A percentile compares a stretch with the other conserved stretches of the same genome.
These are phyloP conservation scores for Dermochelys coriacea DNA, from an alignment of 2,797 vertebrate genomes.

Conservation along the genomic window DNA sequence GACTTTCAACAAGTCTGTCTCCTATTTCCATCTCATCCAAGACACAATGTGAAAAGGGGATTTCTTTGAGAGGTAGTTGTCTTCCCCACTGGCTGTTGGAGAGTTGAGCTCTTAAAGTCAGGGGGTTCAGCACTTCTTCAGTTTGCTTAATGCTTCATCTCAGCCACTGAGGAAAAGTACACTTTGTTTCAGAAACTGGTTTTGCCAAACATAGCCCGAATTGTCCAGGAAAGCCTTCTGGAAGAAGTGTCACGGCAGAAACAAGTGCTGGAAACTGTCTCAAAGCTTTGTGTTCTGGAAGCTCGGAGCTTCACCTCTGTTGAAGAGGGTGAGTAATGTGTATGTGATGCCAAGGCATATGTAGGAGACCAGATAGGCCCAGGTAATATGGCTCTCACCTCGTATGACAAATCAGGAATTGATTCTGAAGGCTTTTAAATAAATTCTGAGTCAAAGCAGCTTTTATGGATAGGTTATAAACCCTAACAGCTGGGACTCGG, in stretches of 20 bases:
- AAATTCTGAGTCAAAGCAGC: neutral
- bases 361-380: neutral
- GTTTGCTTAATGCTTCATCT: constrained; percentile 7
- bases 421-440: neutral
- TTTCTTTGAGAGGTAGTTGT: neutral
- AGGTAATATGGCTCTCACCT: neutral
- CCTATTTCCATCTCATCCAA: too few species aligned
- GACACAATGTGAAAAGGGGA: neutral
- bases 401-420: neutral
- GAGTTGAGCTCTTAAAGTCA: neutral
- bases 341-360: neutral
- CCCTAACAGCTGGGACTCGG: neutral
- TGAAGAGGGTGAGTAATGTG: constrained; percentile 81
- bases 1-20: too few species aligned
- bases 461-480: neutral
- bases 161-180: neutral
- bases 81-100: neutral
- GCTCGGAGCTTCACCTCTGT: constrained; percentile 52
- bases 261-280: constrained; percentile 77
- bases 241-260: constrained; percentile 79
- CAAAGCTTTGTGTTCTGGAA: constrained; percentile 72
- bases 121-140: neutral
- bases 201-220: constrained; percentile 64
- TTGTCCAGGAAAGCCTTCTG: constrained; percentile 79
- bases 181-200: constrained; percentile 80